phyloP scores from a whole-genome alignment of 2,797 vertebrate species.

The Aldrovandia affinis region DNA sequence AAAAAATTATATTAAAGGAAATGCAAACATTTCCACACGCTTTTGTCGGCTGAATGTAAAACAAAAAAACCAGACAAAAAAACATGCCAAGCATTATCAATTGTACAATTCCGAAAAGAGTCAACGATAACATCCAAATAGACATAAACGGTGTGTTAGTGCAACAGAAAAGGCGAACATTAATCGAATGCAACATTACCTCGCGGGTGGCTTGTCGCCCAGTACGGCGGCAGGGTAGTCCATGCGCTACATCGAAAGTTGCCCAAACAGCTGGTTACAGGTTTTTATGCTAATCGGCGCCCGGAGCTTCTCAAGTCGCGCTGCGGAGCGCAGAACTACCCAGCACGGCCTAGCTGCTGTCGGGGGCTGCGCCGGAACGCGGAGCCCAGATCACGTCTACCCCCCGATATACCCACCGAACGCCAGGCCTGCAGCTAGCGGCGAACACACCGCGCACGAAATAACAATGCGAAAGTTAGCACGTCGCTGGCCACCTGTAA shows the following conservation, averaged over 20 bases:
- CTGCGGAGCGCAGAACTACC: slow-evolving; percentile 48
- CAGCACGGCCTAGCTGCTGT: slow-evolving; percentile 54
- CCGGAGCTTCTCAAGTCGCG: slow-evolving; percentile 45
- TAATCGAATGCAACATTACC: slow-evolving; percentile 29
- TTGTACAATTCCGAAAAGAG: not conserved
- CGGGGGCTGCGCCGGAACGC: slow-evolving; percentile 29
- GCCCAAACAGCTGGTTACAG: slow-evolving; percentile 54
- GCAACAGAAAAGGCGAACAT: not conserved
- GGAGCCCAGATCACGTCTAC: slow-evolving; percentile 45
- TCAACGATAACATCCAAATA: not conserved
- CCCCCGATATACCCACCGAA: slow-evolving; percentile 51
- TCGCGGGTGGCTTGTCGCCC: slow-evolving; percentile 38
- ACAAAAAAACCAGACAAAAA: slow-evolving; percentile 2
- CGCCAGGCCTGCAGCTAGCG: slow-evolving; percentile 53
- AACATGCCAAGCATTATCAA: not conserved
- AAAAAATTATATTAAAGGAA: not conserved
- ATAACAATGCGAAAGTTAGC: slow-evolving; percentile 50
- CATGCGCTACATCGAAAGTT: slow-evolving; percentile 56
- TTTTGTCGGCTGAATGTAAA: not conserved
- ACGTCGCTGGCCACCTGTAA: slow-evolving; percentile 38
- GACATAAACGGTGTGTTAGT: not conserved
- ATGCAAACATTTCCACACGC: not conserved
- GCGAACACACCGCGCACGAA: slow-evolving; percentile 43
- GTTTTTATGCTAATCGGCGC: slow-evolving; percentile 53
- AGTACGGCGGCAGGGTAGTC: slow-evolving; percentile 42